These are phyloP conservation scores for Vombatus ursinus DNA, from an alignment of 2,113 vertebrate genomes.

Conservation along the genomic window DNA sequence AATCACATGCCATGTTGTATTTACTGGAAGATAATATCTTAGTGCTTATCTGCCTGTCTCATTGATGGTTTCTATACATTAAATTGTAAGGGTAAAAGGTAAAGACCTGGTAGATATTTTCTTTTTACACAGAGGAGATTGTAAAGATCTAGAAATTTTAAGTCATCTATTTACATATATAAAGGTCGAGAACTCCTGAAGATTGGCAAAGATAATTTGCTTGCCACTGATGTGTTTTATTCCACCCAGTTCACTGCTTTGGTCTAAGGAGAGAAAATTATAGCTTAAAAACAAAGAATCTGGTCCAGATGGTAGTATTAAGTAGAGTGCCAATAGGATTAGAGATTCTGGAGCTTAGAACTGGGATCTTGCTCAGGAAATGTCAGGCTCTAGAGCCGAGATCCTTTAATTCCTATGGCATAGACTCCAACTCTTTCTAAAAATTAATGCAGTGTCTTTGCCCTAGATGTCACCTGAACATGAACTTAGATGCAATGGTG, in stretches of 20 bases:
- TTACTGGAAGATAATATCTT: neutral
- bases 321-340: neutral
- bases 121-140: neutral
- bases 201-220: neutral
- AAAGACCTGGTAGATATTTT: neutral
- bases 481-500: neutral
- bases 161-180: neutral
- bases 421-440: neutral
- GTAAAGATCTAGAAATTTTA: neutral
- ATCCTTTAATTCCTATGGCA: neutral
- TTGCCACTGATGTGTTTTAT: neutral
- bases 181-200: neutral
- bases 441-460: neutral
- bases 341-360: neutral
- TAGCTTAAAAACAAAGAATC: neutral
- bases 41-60: neutral
- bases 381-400: neutral
- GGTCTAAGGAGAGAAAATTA: neutral
- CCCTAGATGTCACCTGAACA: neutral
- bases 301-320: neutral
- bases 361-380: neutral
- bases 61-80: neutral
- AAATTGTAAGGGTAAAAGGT: neutral
- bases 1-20: neutral
- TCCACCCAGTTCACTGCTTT: neutral